Evolutionary conservation across 2,113 vertebrate genomes (phyloP), one percentile per base, ranked within the genome.

Genomic region (Arenaria interpres): DNA sequence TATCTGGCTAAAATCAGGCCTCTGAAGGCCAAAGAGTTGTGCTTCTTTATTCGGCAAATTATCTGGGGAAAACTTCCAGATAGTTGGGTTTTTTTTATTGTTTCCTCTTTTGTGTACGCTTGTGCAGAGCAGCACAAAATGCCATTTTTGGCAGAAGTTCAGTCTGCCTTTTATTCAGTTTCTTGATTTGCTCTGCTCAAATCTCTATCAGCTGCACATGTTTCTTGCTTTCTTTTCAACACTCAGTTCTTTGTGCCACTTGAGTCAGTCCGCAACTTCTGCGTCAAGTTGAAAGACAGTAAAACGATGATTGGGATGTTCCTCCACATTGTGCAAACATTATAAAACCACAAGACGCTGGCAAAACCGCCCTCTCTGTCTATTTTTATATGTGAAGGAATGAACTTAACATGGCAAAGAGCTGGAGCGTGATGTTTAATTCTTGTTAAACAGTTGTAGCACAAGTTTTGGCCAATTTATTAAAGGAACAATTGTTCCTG

Each of bases 1-100:
- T 96, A 96, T 94, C 96, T 97, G 88, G 85, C 92, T 98, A 91
- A 84, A 85, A 88, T 93, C 90, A 91, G 88, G 71, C 35, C 60
- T 79, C 91, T 84, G 93, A 45, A 1, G 78, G 82, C 72, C 88
- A 94, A 68, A 85, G 50, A 66, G 13, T 45, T 96, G 66, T 78
- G 32, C 8, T 81, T 77, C 89, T 92, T 95, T 78, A 72, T 95
- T 93, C 75, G 95, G 41, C 63, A 69, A 43, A 90, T 89, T 91
- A 64, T 85, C 85, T 79, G 76, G 50, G 81, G 85, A 95, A 95
- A 85, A 60, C 8, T 60, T 97, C 57, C 64, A 91, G 28, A 37
- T 60, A 22, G 13, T 90, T 89, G 53, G 51, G 51, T 93, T 66
- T 68, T 63, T 59, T 41, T 9, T 14, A 46, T 63, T 81, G 56